Evolutionary conservation across 2,113 vertebrate genomes (phyloP), one percentile per base, ranked within the genome.

Genomic region (Myotis brandtii): DNA sequence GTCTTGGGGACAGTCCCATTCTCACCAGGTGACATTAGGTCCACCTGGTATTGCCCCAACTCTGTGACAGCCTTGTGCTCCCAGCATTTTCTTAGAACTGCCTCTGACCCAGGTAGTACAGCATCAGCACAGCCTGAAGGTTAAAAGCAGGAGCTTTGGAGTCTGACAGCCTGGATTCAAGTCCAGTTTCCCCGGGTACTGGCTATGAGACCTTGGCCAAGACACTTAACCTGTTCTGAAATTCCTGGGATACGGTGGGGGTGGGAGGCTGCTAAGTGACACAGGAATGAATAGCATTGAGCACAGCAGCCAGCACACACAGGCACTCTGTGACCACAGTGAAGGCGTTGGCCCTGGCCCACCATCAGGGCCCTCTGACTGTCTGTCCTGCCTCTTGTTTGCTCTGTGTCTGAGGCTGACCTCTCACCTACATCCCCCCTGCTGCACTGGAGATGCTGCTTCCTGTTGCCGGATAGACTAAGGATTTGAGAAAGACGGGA

Each of bases 381-480:
- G 46, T 27, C 76, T 32, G 85, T 85, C 86, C 80, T 80, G 95
- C 48, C 54, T 83, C 56, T 43, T 50, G 95, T 95, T 85, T 94
- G 94, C 91, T 79, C 84, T 25, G 64, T n/a, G 62, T 64, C 34
- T 86, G 56, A 76, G 34, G 48, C 34, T 37, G 96, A 98, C 96
- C 97, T 98, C 96, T 98, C 73, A 88, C 97, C 96, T 82, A 97
- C 73, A 97, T 96, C 91, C 89, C 76, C 92, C 79, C 86, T 40
- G 94, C 91, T 85, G 79, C 80, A 82, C 95, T 18, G 91, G 90
- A 95, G 95, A 96, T 97, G 94, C 73, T 89, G 96, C 91, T 98
- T 98, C 97, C 97, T 97, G 97, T 98, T 97, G 97, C 97, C 94
- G 97, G 97, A 96, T 96, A 97, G 96, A 97, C 93, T 27, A 96